Evolutionary conservation across 1,140 invertebrate genomes (phyloP).

Genomic region (Acyrthosiphon pisum): DNA sequence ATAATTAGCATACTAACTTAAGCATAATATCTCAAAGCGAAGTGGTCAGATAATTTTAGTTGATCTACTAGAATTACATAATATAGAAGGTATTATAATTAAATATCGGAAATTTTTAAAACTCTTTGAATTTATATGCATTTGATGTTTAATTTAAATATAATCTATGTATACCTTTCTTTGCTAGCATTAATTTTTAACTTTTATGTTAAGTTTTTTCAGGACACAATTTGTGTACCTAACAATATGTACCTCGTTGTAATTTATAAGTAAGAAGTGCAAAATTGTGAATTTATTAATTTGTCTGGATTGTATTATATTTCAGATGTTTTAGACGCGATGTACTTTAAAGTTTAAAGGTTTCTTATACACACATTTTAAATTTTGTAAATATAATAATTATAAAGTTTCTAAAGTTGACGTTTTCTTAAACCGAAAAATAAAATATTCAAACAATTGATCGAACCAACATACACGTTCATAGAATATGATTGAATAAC

Average conservation of each 20-base stretch:
- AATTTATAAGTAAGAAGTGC: neutral
- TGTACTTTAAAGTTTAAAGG: neutral
- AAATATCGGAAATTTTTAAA: no score
- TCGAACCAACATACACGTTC: neutral
- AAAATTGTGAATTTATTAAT: no score
- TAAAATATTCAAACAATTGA: neutral
- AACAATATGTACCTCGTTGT: neutral
- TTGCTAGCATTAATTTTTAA: neutral
- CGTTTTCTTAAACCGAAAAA: neutral
- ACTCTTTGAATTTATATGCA: no score
- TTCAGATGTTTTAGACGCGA: neutral
- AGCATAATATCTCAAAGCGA: no score
- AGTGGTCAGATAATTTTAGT: no score
- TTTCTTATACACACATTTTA: neutral
- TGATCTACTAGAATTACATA: no score
- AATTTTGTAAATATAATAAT: neutral
- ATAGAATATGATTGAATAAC: neutral
- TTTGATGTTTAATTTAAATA: neutral
- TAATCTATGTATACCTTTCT: neutral
- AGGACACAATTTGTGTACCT: neutral
- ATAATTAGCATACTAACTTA: no score
- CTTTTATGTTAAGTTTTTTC: neutral
- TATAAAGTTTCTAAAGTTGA: neutral
- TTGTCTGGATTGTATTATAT: neutral
- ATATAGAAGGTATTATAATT: no score